Conservation (phyloP, 1,140 invertebrate genomes). For the Cyphomyrmex costatus region DNA sequence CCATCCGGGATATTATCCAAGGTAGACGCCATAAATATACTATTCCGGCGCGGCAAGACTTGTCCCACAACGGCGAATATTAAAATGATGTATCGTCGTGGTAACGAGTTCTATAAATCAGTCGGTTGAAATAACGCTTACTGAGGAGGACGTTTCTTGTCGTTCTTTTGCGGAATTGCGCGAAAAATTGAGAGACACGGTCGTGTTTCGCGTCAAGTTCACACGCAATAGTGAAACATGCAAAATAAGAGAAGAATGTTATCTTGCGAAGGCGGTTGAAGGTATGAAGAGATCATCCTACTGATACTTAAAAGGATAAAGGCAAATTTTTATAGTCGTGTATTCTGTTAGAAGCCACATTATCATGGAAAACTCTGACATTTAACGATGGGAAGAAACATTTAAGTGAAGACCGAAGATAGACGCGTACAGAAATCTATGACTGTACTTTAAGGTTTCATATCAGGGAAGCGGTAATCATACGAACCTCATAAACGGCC, state of each 20-base stretch:
- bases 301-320: constrained; percentile 25
- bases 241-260: constrained; percentile 12
- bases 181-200: constrained; percentile 10
- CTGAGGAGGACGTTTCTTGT: constrained; percentile 7
- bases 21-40: constrained; percentile 35
- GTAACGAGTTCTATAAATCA: constrained; percentile 60
- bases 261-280: constrained; percentile 12
- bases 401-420: constrained; percentile 46
- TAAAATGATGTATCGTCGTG: constrained; percentile 53
- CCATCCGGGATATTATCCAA: constrained; percentile 58
- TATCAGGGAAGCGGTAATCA: constrained; percentile 54
- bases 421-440: constrained; percentile 45
- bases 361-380: constrained; percentile 57
- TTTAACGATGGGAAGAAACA: constrained; percentile 36
- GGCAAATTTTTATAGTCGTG: not conserved
- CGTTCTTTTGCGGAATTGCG: not conserved
- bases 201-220: constrained; percentile 1
- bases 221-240: not conserved
- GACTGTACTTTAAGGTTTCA: constrained; percentile 19
- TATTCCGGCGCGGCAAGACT: constrained; percentile 39
- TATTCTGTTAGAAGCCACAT: constrained; percentile 22
- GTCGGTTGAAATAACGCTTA: not conserved
- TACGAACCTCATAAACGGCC: constrained; percentile 42
- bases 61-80: constrained; percentile 50
- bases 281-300: constrained; percentile 39